Evolutionary conservation across 2,113 vertebrate species (phyloP).

Genomic region (Oplegnathus fasciatus): DNA sequence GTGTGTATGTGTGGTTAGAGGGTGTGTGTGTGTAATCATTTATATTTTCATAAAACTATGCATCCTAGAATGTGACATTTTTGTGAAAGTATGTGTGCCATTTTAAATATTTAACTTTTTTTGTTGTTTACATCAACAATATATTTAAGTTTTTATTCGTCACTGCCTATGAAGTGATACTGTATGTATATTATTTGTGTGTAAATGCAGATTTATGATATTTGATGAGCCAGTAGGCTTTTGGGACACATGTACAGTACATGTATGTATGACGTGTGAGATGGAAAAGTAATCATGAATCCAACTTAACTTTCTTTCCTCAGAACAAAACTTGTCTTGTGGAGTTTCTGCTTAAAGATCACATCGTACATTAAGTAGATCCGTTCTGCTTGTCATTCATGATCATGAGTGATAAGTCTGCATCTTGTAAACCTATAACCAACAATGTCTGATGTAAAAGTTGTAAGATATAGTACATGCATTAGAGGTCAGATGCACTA

Average conservation of each 20-base stretch:
- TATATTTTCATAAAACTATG: slow-evolving; percentile 69
- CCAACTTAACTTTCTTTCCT: not conserved
- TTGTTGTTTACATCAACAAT: slow-evolving; percentile 55
- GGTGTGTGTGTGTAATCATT: slow-evolving; percentile 22
- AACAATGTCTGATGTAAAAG: slow-evolving; percentile 1
- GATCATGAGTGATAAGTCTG: not conserved
- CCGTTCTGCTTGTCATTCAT: slow-evolving; percentile 5
- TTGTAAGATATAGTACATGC: slow-evolving; percentile 9
- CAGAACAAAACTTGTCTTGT: not conserved
- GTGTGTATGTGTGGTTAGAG: not conserved
- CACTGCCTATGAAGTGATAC: slow-evolving; percentile 49
- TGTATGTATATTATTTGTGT: slow-evolving; percentile 51
- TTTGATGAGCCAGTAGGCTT: slow-evolving; percentile 57
- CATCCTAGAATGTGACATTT: slow-evolving; percentile 71
- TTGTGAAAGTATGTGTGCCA: slow-evolving; percentile 59
- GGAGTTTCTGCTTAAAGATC: not conserved
- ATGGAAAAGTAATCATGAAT: slow-evolving; percentile 49
- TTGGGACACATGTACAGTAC: slow-evolving; percentile 54
- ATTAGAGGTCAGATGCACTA: slow-evolving; percentile 9
- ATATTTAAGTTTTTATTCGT: slow-evolving; percentile 62
- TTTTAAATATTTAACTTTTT: slow-evolving; percentile 64
- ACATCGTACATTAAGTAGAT: not conserved
- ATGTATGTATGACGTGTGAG: slow-evolving; percentile 34
- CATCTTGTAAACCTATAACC: slow-evolving; percentile 12
- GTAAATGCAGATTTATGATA: slow-evolving; percentile 64